Evolutionary conservation across 2,113 vertebrate genomes (phyloP).

Genomic region (Notothenia rossii): DNA sequence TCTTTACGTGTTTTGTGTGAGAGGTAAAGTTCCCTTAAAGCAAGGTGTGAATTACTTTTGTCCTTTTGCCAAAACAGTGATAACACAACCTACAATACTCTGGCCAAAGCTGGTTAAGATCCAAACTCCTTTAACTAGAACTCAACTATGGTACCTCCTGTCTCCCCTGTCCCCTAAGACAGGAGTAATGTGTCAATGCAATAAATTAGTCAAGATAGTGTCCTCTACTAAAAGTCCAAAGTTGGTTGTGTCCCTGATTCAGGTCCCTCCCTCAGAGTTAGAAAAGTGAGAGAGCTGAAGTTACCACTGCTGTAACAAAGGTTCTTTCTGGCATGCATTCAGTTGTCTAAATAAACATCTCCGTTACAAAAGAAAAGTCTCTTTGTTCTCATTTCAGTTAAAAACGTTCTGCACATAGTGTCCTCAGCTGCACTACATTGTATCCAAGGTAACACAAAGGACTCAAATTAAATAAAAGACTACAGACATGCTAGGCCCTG

Average conservation of each 20-base stretch:
- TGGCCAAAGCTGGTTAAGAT: conserved; percentile 78
- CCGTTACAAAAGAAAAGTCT: conserved; percentile 69
- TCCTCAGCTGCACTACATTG: neutral
- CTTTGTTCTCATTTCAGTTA: conserved; percentile 50
- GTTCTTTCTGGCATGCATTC: conserved; percentile 83
- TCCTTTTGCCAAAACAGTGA: conserved; percentile 85
- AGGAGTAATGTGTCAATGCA: conserved; percentile 82
- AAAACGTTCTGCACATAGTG: neutral
- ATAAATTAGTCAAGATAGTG: conserved; percentile 74
- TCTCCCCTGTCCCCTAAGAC: conserved; percentile 62
- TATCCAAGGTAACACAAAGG: neutral
- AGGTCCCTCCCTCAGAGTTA: conserved; percentile 59
- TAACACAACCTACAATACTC: conserved; percentile 76
- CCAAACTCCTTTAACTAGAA: conserved; percentile 53
- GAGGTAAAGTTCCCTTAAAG: conserved; percentile 85
- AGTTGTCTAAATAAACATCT: conserved; percentile 85
- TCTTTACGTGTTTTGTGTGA: conserved; percentile 90
- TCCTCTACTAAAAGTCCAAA: conserved; percentile 42
- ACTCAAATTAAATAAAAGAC: neutral
- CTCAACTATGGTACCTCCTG: conserved; percentile 63
- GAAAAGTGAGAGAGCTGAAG: conserved; percentile 65
- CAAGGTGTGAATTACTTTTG: conserved; percentile 86
- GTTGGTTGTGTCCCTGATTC: conserved; percentile 52
- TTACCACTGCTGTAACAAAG: conserved; percentile 75
- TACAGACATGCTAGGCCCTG: neutral